These are phyloP conservation scores for Hermaeophaga mercurialis DNA, from an alignment of 2,888 invertebrate species.

Conservation along the genomic window DNA sequence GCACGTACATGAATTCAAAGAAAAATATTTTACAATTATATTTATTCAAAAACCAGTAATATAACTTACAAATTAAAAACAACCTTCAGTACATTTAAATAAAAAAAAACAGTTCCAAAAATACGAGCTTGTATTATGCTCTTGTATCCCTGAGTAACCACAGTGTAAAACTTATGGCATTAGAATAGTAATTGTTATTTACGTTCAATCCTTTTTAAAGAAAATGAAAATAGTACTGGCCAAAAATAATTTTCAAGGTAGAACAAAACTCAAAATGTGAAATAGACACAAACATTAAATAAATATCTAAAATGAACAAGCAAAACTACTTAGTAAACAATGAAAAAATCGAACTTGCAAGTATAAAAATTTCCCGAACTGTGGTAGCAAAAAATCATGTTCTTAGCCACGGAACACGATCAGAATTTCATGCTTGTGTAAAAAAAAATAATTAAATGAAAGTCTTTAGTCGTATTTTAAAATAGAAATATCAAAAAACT, in stretches of 20 bases:
- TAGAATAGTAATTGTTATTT: background rate
- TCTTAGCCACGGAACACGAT: conserved; percentile 17
- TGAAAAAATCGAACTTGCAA: conserved; percentile 25
- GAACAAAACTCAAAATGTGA: conserved; percentile 7
- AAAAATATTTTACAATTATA: conserved; percentile 44
- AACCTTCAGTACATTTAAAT: conserved; percentile 59
- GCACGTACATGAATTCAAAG: too few species aligned
- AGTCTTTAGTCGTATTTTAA: conserved; percentile 32
- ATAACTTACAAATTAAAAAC: conserved; percentile 60
- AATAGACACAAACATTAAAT: conserved; percentile 25
- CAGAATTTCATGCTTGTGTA: conserved; percentile 8
- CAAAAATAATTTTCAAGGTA: conserved; percentile 4
- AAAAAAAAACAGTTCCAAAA: conserved; percentile 60
- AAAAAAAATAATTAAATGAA: conserved; percentile 26
- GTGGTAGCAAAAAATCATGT: conserved; percentile 16
- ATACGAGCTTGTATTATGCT: conserved; percentile 60
- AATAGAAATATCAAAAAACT: conserved; percentile 36
- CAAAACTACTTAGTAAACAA: conserved; percentile 34
- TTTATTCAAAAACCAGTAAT: conserved; percentile 59
- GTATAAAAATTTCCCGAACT: conserved; percentile 14
- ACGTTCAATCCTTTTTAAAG: conserved; percentile 20
- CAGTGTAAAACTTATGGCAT: conserved; percentile 22
- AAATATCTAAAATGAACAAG: conserved; percentile 28
- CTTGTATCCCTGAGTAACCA: conserved; percentile 64
- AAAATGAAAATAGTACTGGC: conserved; percentile 10